Base-by-base conservation (phyloP, 2,113 vertebrate species). In the Leucopternis melanops region DNA sequence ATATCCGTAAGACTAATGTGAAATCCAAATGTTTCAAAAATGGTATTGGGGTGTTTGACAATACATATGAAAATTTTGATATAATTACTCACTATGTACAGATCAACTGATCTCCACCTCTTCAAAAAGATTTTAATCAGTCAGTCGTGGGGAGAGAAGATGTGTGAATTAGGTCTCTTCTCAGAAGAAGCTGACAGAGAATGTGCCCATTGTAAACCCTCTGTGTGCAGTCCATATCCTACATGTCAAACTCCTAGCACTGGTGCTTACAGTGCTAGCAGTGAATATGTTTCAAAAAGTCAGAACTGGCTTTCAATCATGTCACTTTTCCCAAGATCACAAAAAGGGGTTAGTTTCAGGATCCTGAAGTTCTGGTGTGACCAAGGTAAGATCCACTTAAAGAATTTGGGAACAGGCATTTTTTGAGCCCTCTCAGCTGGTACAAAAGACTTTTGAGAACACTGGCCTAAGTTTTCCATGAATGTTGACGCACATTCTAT, bases 131-230 rank as follows among this genome's bases (percentile, higher is more conserved):
- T 65, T 94, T 85, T 49, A 61, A 29, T 29, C 31, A 49, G 34
- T 45, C 40, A 67, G 4, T 20, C 0, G 0, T 25, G 26, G 50
- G 6, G 34, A 72, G 40, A 72, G 66, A 34, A 0, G 25, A 20
- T 54, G 34, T 42, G n/a, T 32, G 73, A 85, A 45, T 49, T 18
- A 40, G 10, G 49, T n/a, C 21, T 74, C 18, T 74, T 38, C 55
- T 75, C 27, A 57, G 36, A 62, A 49, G 55, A 72, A 81, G 36
- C 4, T 66, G 70, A 13, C 2, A 17, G 32, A 25, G 44, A 57
- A 26, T 32, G 34, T 25, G n/a, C 58, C 4, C 62, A 8, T 5
- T 17, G 16, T 19, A 71, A 78, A 49, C 17, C 11, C 40, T 23
- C 55, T 8, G 32, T 5, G 20, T 36, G 69, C 47, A 34, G 69